phyloP scores from a whole-genome alignment of 2,797 vertebrate species.

The Sorex maritimensis region DNA sequence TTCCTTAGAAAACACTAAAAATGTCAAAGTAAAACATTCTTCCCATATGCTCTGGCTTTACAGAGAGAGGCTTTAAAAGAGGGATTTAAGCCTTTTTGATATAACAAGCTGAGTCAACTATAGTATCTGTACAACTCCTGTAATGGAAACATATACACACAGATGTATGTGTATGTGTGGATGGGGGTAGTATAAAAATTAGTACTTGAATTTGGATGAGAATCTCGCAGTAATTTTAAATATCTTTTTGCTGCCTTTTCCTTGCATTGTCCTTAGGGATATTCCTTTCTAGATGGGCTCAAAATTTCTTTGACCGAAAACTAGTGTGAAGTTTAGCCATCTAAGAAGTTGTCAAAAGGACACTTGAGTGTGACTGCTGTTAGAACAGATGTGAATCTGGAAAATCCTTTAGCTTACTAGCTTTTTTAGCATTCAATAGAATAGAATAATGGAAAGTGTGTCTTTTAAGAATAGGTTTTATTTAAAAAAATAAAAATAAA shows the following conservation, averaged over 20 bases:
- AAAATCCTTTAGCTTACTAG: constrained; percentile 18
- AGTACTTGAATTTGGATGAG: constrained; percentile 6
- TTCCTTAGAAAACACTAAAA: constrained; percentile 11
- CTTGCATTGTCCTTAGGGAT: neutral
- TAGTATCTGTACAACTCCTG: neutral
- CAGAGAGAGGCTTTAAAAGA: constrained; percentile 9
- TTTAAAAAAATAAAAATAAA: neutral
- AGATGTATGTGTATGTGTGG: neutral
- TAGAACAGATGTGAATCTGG: neutral
- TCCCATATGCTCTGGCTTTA: neutral
- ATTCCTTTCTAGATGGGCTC: constrained; percentile 25
- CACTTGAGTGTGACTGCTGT: neutral
- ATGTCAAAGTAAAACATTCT: constrained; percentile 44
- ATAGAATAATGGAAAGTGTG: neutral
- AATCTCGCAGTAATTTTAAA: constrained; percentile 28
- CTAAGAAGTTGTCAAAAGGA: neutral
- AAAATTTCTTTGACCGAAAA: constrained; percentile 10
- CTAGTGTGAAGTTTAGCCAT: neutral
- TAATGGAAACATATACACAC: neutral
- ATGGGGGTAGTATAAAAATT: constrained; percentile 15
- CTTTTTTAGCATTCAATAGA: neutral
- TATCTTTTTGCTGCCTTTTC: neutral
- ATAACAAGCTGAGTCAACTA: constrained; percentile 5
- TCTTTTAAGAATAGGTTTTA: neutral
- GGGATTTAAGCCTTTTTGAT: neutral